Evolutionary conservation across 2,888 invertebrate species (phyloP), one percentile per base, ranked within the genome.

Genomic region (Eilema depressum): DNA sequence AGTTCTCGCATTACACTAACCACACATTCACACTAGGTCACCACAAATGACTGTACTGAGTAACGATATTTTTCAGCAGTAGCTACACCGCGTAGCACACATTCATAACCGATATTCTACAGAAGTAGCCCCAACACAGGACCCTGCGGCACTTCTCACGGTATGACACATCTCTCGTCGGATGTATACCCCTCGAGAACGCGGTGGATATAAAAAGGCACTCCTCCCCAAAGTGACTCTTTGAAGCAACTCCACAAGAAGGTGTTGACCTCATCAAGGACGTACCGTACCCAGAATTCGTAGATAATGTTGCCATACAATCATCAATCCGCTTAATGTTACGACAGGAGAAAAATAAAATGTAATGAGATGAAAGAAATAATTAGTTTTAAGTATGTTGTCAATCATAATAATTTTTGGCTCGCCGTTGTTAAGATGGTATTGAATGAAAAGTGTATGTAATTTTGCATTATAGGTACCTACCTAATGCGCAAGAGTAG

Each of bases 321-420:
- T 37, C 62, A 37, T 37, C 14, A 37, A 17, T 8, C 17, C 23
- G 25, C 17, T 62, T 63, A 14, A 37, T 37, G 33, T 47, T 63
- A 41, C 41, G 26, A 64, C 25, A 41, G 37, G 23, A 57, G 30
- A 57, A 26, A 65, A 23, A 57, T 65, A 65, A 65, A 64, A 65
- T 11, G 10, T 56, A 65, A 26, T 25, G 56, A 65, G 65, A 57
- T 65, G 56, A 65, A 57, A 65, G 65, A 56, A 65, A 30, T 65
- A 65, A 56, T 56, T 23, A 30, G 56, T 23, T 57, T 57, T 65
- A 65, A 65, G 56, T 65, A 65, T 17, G 56, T 56, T 65, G 65
- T 65, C 65, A 57, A 65, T 65, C 65, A 65, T 56, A 26, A 57
- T 65, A 33, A 57, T 56, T 57, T 56, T 57, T 65, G 56, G 17